These are phyloP conservation scores for Papilio elwesi DNA, from an alignment of 2,888 invertebrate genomes.

Conservation along the genomic window DNA sequence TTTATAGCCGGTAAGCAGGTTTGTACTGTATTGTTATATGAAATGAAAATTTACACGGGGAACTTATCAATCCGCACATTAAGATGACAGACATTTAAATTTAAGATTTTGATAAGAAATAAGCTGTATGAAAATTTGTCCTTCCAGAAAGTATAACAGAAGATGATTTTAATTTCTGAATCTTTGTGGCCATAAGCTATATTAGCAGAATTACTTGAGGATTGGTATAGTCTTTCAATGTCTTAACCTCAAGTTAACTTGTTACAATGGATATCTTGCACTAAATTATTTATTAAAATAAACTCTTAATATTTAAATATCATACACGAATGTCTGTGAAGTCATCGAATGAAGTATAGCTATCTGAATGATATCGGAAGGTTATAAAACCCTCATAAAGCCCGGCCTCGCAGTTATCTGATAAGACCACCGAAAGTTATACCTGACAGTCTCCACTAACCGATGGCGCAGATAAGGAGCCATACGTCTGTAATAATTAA, in stretches of 20 bases:
- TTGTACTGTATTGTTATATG: slow-evolving; percentile 7
- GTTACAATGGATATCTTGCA: neutral
- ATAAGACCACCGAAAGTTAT: slow-evolving; percentile 43
- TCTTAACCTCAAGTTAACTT: neutral
- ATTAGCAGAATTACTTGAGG: neutral
- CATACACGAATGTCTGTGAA: neutral
- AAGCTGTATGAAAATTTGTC: no score
- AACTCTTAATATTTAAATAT: neutral
- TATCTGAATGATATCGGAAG: slow-evolving; percentile 32
- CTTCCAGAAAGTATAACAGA: no score
- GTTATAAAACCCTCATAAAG: slow-evolving; percentile 32
- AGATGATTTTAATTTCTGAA: no score
- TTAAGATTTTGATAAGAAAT: no score
- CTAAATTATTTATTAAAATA: no score
- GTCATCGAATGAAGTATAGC: neutral
- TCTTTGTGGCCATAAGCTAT: no score
- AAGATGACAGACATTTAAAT: no score
- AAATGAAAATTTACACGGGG: no score
- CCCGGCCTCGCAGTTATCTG: slow-evolving; percentile 43
- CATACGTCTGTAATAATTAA: slow-evolving; percentile 30
- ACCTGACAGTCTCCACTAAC: slow-evolving; percentile 25
- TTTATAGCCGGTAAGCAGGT: slow-evolving; percentile 13
- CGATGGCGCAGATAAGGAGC: slow-evolving; percentile 30
- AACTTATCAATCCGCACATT: no score
- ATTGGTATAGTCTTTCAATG: neutral